These are phyloP conservation scores for Cacatua alba DNA, from an alignment of 2,113 vertebrate species.

Conservation along the genomic window DNA sequence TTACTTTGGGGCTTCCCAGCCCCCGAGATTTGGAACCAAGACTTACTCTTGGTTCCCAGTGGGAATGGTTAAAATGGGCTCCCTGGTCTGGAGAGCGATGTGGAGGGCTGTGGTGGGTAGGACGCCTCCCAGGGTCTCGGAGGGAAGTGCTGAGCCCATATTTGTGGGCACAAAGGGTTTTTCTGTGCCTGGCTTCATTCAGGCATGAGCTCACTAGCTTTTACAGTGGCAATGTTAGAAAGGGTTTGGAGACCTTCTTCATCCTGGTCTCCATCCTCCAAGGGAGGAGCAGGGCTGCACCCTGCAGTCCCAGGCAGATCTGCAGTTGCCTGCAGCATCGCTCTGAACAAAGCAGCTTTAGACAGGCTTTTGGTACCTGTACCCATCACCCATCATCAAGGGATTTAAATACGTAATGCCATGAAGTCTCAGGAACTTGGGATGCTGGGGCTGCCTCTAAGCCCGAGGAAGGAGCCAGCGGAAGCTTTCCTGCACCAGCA, in stretches of 20 bases:
- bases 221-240: neutral
- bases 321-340: accelerated
- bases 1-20: neutral
- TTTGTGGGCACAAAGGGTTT: neutral
- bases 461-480: neutral
- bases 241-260: neutral
- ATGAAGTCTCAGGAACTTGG: neutral
- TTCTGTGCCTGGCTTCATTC: neutral
- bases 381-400: neutral
- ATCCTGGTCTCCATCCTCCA: accelerated
- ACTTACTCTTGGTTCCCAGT: neutral
- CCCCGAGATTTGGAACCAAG: neutral
- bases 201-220: accelerated
- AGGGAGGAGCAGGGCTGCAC: neutral
- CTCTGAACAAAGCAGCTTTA: accelerated
- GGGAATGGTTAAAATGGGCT: neutral
- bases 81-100: neutral
- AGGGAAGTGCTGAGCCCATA: neutral
- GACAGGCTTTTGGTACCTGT: neutral
- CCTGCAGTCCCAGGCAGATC: neutral
- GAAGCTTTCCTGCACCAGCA: neutral
- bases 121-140: accelerated
- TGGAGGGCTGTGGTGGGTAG: accelerated
- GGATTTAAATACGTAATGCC: neutral
- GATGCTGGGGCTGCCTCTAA: neutral